Evolutionary conservation across 2,888 invertebrate species (phyloP), one percentile per base, ranked within the genome.

Genomic region (Oscheius sp.): DNA sequence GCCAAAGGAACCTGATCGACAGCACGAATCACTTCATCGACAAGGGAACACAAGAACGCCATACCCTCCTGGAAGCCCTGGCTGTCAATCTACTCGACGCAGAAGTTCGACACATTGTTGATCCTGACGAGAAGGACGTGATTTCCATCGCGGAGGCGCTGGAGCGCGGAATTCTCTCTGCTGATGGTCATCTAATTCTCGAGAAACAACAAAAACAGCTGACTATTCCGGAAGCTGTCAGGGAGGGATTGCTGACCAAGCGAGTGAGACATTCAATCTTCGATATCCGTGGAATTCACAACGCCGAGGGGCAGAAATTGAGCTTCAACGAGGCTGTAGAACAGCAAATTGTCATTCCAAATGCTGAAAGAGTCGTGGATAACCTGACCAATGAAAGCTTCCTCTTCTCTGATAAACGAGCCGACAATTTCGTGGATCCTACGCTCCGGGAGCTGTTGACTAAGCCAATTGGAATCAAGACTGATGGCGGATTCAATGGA

Each of bases 231-330:
- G 95, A 96, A 89, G 97, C 97, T 0, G 94, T 95, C 18, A 93
- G 94, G 87, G 92, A 93, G 75, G 96, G 96, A 79, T 92, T 95
- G 58, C 93, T 97, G 73, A 93, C 93, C 29, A 94, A 95, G 0
- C 93, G 95, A 23, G 92, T 93, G 5, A 93, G 94, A 88, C 93
- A 93, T 89, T 94, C 94, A 1, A 93, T 96, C 83, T 96, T 96
- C 88, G 94, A 95, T 89, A 94, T 96, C 76, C 95, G 95, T 84
- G 95, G 94, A 71, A 94, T 95, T 88, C 93, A 55, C 21, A 94
- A 94, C 89, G 93, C 93, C 0, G 92, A 93, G 85, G 93, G 92
- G 46, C 93, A 94, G 88, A 93, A 93, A 88, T 92, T 95, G 84
- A 94, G 94, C 80, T 93, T 95, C 86, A 95, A 94, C 89, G 91